phyloP scores from a whole-genome alignment of 2,888 invertebrate genomes.

The Nephrotoma flavescens region DNA sequence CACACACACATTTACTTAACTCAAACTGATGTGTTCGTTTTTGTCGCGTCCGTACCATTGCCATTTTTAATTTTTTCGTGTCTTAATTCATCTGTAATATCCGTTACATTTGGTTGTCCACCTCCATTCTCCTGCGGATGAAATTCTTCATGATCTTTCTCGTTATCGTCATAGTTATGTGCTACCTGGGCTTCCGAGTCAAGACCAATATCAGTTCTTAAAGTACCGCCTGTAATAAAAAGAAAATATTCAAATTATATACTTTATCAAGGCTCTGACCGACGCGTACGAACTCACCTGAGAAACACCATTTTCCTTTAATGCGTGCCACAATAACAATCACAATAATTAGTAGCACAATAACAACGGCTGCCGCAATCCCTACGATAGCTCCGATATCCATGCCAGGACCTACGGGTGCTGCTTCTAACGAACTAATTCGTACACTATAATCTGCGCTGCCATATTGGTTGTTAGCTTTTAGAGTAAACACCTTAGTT shows the following conservation, averaged over 20 bases:
- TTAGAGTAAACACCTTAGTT: conserved; percentile 50
- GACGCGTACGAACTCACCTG: conserved; percentile 43
- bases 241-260: conserved; percentile 26
- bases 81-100: conserved; percentile 29
- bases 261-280: background rate
- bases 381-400: conserved; percentile 65
- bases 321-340: conserved; percentile 48
- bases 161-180: conserved; percentile 38
- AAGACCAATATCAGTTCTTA: conserved; percentile 42
- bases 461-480: conserved; percentile 55
- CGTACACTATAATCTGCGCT: conserved; percentile 44
- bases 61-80: conserved; percentile 29
- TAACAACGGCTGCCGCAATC: conserved; percentile 52
- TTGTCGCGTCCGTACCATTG: conserved; percentile 23
- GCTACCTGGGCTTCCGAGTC: conserved; percentile 48
- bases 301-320: conserved; percentile 76
- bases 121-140: conserved; percentile 20
- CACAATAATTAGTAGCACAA: conserved; percentile 48
- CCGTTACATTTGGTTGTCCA: conserved; percentile 29
- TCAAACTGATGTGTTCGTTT: conserved; percentile 29
- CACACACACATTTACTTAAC: background rate
- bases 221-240: conserved; percentile 47
- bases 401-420: conserved; percentile 45
- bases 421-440: conserved; percentile 52
- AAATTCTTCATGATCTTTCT: conserved; percentile 27